These are phyloP conservation scores for Pediacus dermestoides DNA, from an alignment of 2,888 invertebrate species.

Conservation along the genomic window DNA sequence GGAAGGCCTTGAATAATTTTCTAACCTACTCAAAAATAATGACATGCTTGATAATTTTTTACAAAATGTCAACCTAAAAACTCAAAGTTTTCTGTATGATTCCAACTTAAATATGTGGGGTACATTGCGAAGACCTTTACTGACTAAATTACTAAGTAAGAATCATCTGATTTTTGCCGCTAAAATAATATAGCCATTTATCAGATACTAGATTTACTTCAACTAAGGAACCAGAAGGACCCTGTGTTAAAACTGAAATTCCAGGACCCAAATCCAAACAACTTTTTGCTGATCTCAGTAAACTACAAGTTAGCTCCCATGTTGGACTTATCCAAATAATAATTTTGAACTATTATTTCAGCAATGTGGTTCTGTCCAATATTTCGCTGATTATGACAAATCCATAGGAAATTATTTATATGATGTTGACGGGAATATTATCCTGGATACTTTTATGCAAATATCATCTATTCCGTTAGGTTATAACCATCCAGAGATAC, in stretches of 20 bases:
- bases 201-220: too few relatives aligned
- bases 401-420: conserved; percentile 91
- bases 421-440: conserved; percentile 88
- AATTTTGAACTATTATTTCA: conserved; percentile 47
- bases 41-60: too few relatives aligned
- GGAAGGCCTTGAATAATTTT: too few relatives aligned
- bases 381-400: conserved; percentile 91
- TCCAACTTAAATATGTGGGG: too few relatives aligned
- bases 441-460: conserved; percentile 93
- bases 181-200: too few relatives aligned
- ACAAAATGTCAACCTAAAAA: too few relatives aligned
- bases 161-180: too few relatives aligned
- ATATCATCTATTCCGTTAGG: conserved; percentile 86
- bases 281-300: conserved; percentile 58
- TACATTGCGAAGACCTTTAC: too few relatives aligned
- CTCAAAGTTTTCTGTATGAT: too few relatives aligned
- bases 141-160: too few relatives aligned
- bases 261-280: conserved; percentile 70
- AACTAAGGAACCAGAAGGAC: conserved; percentile 67
- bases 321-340: not conserved
- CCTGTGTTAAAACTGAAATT: conserved; percentile 60
- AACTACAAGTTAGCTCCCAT: conserved; percentile 65
- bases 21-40: too few relatives aligned
- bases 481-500: conserved; percentile 89
- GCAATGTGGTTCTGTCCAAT: conserved; percentile 76